Base-by-base conservation (phyloP, 2,797 vertebrate genomes). In the Hydrophis major region DNA sequence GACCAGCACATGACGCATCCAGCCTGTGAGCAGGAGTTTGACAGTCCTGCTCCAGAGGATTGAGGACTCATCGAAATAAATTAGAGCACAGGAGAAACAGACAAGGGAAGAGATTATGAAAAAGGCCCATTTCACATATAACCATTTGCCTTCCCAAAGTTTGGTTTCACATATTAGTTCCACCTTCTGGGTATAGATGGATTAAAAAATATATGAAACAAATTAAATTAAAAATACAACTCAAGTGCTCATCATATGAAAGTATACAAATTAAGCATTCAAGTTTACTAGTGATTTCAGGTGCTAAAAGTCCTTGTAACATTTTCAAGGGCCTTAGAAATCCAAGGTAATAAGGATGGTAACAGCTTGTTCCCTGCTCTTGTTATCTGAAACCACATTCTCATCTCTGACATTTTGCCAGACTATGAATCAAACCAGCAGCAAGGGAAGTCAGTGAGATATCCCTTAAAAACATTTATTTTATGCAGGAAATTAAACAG, bases 311-410 rank as follows among this genome's bases (percentile, higher is more conserved):
- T 90, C 90, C 94, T 20, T 32, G 60, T 53, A 92, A 3, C 69
- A 92, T 94, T 96, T 94, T 91, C 94, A 94, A 89, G 78, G 47
- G 57, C 56, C 66, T 63, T 63, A 92, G 47, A 94, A 96, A 92
- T 13, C 42, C 27, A 78, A 90, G 32, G 60, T n/a, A 91, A 50
- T 93, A 78, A 95, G 93, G 55, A 59, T 90, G 57, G 66, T 86
- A 95, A 66, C 5, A 63, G 32, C 47, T 53, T 7, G 32, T 86
- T 91, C 60, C n/a, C 14, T 53, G 22, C 25, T 27, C 28, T n/a
- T 42, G 89, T 56, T 93, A 89, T 0, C 0, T 4, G 12, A 87
- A 93, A 50, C 78, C 92, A 42, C 28, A 7, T 10, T 92, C 59
- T 83, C 92, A 86, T 55, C 92, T 87, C 94, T 90, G 78, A 83